Evolutionary conservation across 2,113 vertebrate species (phyloP).

Genomic region (Ophiodon elongatus): DNA sequence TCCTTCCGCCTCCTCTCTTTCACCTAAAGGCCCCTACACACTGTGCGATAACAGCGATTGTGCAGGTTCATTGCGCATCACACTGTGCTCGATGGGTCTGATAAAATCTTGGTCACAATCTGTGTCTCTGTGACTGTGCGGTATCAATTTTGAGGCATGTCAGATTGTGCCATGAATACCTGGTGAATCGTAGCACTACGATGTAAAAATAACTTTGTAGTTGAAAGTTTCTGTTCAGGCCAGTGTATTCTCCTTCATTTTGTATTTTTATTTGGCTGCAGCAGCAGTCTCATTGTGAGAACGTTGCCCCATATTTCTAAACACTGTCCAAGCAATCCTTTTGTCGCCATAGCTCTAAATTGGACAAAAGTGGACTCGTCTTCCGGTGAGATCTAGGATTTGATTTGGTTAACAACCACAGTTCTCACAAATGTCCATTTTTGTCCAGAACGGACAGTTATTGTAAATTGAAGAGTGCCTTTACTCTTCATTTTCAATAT

Average conservation of each 20-base stretch:
- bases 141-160: slow-evolving; percentile 13
- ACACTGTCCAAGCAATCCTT: not conserved
- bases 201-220: not conserved
- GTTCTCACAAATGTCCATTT: not conserved
- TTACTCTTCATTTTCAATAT: slow-evolving; percentile 1
- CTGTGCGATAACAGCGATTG: slow-evolving; percentile 1
- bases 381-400: not conserved
- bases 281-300: not conserved
- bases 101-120: slow-evolving; percentile 29
- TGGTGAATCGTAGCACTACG: not conserved
- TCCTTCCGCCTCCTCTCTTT: not conserved
- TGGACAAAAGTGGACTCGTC: not conserved
- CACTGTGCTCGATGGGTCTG: not conserved
- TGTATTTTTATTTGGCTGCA: not conserved
- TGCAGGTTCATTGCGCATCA: slow-evolving; percentile 18
- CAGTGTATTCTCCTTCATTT: not conserved
- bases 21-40: not conserved
- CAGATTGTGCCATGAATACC: slow-evolving; percentile 17
- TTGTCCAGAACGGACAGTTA: not conserved
- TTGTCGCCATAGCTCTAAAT: not conserved
- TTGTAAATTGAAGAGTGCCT: not conserved
- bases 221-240: not conserved
- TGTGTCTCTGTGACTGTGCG: slow-evolving; percentile 7
- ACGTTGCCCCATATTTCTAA: not conserved
- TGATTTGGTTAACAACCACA: not conserved